These are phyloP conservation scores for Oreochromis spilurus DNA, from an alignment of 2,113 vertebrate species.

Conservation along the genomic window DNA sequence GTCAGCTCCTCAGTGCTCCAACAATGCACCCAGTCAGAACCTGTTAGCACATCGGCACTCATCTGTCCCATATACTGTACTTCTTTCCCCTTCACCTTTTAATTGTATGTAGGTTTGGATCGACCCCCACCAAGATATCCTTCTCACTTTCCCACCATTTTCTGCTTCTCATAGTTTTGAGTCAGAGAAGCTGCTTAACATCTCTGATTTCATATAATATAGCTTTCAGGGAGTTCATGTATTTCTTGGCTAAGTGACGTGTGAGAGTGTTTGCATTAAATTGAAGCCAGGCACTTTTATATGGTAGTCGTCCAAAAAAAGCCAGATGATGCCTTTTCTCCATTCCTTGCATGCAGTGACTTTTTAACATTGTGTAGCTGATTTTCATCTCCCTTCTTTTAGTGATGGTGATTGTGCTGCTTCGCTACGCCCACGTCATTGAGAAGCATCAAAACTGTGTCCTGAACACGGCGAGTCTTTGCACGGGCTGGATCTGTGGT, in stretches of 20 bases:
- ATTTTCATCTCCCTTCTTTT: neutral
- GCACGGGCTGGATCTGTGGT: slow-evolving; percentile 82
- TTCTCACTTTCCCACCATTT: slow-evolving; percentile 44
- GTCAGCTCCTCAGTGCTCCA: slow-evolving; percentile 10
- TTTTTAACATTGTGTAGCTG: neutral
- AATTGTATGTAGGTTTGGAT: neutral
- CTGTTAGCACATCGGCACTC: slow-evolving; percentile 47
- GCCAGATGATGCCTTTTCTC: neutral
- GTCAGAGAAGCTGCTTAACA: neutral
- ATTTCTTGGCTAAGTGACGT: slow-evolving; percentile 13
- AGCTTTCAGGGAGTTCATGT: slow-evolving; percentile 15
- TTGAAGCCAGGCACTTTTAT: neutral
- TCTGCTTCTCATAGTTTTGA: slow-evolving; percentile 13
- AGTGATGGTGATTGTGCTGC: slow-evolving; percentile 84
- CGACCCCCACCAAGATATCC: neutral
- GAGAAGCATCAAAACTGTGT: slow-evolving; percentile 81
- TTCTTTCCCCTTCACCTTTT: slow-evolving; percentile 6
- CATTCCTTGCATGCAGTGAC: neutral
- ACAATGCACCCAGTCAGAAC: slow-evolving; percentile 56
- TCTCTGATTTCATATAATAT: neutral
- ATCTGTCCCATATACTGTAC: slow-evolving; percentile 47
- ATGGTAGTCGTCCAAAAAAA: neutral
- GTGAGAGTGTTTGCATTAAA: neutral
- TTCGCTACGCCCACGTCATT: slow-evolving; percentile 83
- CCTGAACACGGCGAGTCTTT: slow-evolving; percentile 82